Conservation (phyloP, 2,888 invertebrate species). For the Pandemis heparana region DNA sequence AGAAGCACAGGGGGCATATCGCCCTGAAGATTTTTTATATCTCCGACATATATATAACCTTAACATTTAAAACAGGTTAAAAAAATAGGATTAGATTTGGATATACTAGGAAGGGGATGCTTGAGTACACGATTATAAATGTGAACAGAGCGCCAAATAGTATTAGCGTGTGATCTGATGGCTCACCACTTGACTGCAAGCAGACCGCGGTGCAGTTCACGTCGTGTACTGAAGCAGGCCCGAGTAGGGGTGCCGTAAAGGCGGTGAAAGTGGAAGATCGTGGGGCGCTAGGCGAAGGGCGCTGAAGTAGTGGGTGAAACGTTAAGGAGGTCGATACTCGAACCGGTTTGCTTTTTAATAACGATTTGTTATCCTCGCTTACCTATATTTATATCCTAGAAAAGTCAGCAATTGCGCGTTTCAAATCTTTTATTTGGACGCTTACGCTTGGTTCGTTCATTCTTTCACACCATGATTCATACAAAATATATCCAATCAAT, state of each 20-base stretch:
- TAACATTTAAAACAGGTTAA: constrained; percentile 84
- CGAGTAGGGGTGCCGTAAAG: constrained; percentile 69
- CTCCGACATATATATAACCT: constrained; percentile 75
- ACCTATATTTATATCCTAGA: neutral
- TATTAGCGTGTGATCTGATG: neutral
- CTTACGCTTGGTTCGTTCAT: neutral
- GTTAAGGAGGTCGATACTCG: constrained; percentile 52
- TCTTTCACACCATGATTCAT: neutral
- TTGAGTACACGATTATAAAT: constrained; percentile 61
- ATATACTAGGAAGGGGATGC: constrained; percentile 70
- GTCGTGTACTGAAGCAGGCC: constrained; percentile 61
- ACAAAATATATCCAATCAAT: neutral
- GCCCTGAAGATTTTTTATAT: constrained; percentile 68
- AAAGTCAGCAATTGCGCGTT: neutral
- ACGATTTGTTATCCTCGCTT: constrained; percentile 42
- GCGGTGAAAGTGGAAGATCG: constrained; percentile 79
- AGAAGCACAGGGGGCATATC: constrained; percentile 79
- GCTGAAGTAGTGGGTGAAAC: constrained; percentile 66
- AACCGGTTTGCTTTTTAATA: constrained; percentile 45
- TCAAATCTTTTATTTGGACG: neutral
- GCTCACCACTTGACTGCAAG: constrained; percentile 3
- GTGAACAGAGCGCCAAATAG: constrained; percentile 38
- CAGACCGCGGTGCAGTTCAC: neutral
- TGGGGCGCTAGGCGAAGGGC: constrained; percentile 78
- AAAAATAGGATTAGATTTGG: constrained; percentile 85